Base-by-base conservation (phyloP, 2,797 vertebrate genomes). In the Columba guinea region DNA sequence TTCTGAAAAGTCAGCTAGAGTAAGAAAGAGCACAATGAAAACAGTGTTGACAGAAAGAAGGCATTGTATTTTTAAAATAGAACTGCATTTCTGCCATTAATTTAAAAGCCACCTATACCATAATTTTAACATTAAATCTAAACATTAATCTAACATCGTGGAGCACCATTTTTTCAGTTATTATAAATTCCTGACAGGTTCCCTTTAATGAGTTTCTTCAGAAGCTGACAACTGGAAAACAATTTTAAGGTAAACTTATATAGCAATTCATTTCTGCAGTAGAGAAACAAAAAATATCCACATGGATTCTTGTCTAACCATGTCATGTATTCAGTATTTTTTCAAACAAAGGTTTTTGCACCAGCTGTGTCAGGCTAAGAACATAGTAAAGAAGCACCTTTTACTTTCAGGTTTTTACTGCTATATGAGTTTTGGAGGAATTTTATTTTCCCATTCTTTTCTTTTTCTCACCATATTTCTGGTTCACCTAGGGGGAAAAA, bases 401-500 rank as follows among this genome's bases (percentile, higher is more conserved):
- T 53, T 60, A 28, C 37, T 69, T n/a, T 59, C 28, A 70, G 24
- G 4, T 34, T 91, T 75, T 74, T 52, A 35, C 6, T 52, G 6
- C 35, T 59, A 20, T n/a, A 16, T n/a, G 28, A 11, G 8, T 68
- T 85, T 16, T 12, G 4, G 16, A 48, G 13, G 27, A 11, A 39
- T 85, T 85, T 73, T 80, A 3, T 18, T 70, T 83, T 67, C 34
- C 9, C 8, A 18, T 28, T 62, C 12, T 41, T 46, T 46, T 59
- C 10, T 65, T 28, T 71, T 92, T 46, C 17, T 62, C 32, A 64
- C 20, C 23, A 3, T 30, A 28, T 23, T 87, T 27, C n/a, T 68
- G 6, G 8, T 63, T 63, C 56, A 86, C 10, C 10, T 2, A 2
- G 7, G 5, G 2, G 7, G 0, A 9, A 5, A 69, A 18, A 35